Evolutionary conservation across 1,140 invertebrate species (phyloP), one percentile per base, ranked within the genome.

Genomic region (Zelostemma sp.): DNA sequence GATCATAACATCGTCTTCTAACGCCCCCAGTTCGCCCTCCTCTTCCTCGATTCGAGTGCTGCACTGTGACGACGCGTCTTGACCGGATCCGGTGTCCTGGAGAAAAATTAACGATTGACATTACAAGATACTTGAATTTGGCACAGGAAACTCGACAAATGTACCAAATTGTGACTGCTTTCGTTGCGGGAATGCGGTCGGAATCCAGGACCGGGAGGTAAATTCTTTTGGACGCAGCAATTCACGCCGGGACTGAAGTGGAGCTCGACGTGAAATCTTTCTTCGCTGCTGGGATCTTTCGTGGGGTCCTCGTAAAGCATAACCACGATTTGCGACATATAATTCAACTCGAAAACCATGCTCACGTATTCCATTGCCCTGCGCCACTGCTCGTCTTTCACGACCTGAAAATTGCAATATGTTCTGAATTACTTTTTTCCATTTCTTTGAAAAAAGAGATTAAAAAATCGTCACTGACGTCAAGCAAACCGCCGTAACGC

Each of bases 271-370:
- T 99, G 97, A 80, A 98, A 99, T 64, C 94, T 89, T 84, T 95
- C 93, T 77, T 97, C 94, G 9, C 93, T 95, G 33, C 87, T 90
- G 0, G 93, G 93, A 85, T 96, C 95, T 83, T 99, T 98, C 0
- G 95, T 98, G 3, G 96, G 96, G 86, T 99, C 97, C 86, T 99
- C 97, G 80, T 99, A 99, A n/a, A 99, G 85, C 97, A 99, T 99
- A 2, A 99, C 95, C 0, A 99, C 97, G 48, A 99, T 95, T 86
- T 99, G 98, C 0, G 97, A 98, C 94, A 99, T 97, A 82, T 99
- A 99, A 86, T 99, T 99, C 1, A 99, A 88, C 84, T 99, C 98
- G 0, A 97, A 95, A 0, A 99, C 96, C 88, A 96, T 95, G 45
- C 93, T 95, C 1, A 99, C 92, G 80, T 99, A 99, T 76, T 99